These are phyloP conservation scores for Thermophis baileyi DNA, from an alignment of 2,113 vertebrate genomes.

Conservation along the genomic window DNA sequence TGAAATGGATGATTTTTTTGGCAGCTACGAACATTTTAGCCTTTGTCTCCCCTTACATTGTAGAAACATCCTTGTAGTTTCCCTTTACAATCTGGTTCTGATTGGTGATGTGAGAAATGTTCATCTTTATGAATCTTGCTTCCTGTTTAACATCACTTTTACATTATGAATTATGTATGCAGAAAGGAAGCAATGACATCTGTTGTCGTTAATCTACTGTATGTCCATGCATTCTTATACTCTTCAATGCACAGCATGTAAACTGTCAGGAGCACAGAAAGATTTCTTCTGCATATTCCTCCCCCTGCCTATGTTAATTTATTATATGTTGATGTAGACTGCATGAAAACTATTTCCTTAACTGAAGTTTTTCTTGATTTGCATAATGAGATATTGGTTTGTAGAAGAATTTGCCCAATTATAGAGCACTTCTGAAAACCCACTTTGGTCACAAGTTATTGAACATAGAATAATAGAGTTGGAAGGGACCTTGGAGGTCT, in stretches of 20 bases:
- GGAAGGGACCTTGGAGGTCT: neutral
- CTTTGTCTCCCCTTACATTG: neutral
- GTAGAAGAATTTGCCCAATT: neutral
- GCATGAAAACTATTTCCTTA: neutral
- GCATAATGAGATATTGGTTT: neutral
- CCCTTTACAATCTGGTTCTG: neutral
- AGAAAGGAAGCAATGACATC: neutral
- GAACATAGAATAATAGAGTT: neutral
- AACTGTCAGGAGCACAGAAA: neutral
- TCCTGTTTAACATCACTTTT: neutral
- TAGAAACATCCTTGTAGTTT: neutral
- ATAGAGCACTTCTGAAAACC: neutral
- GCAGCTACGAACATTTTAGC: neutral
- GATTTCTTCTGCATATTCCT: neutral
- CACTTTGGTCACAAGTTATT: neutral
- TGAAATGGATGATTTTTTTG: neutral
- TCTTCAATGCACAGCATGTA: neutral
- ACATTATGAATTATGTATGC: neutral
- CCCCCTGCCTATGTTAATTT: neutral
- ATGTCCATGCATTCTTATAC: neutral
- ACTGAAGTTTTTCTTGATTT: neutral
- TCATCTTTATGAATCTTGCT: neutral
- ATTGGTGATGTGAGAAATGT: neutral
- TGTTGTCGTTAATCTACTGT: neutral
- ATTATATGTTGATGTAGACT: neutral